These are phyloP conservation scores for Fundulus diaphanus DNA, from an alignment of 2,797 vertebrate genomes.

Conservation along the genomic window DNA sequence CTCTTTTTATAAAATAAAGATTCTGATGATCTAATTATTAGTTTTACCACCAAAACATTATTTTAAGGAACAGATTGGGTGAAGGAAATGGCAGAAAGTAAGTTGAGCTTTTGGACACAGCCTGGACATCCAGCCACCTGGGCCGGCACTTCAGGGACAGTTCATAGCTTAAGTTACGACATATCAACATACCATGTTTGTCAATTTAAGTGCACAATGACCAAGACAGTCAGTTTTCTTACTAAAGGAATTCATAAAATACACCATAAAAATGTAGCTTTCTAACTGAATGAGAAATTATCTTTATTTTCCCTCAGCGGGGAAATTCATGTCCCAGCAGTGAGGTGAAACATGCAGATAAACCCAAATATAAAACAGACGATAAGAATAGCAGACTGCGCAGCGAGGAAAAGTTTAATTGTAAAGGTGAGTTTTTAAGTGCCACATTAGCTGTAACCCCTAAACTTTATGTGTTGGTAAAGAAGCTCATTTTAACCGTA, in stretches of 20 bases:
- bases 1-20: neutral
- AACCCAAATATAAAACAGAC: too few species aligned
- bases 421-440: neutral
- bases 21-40: neutral
- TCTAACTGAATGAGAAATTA: neutral
- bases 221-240: neutral
- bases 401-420: too few species aligned
- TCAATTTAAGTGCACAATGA: neutral
- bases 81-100: neutral
- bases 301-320: too few species aligned
- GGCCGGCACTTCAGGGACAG: neutral
- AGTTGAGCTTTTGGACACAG: too few species aligned
- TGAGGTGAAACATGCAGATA: too few species aligned
- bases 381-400: too few species aligned
- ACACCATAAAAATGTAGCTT: neutral
- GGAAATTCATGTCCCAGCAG: too few species aligned
- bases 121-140: neutral
- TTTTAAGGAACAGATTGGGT: neutral
- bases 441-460: neutral
- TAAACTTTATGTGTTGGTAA: neutral
- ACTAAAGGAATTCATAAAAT: neutral
- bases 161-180: neutral
- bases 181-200: neutral
- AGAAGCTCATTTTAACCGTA: neutral
- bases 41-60: neutral